Evolutionary conservation across 1,140 invertebrate species (phyloP), one percentile per base, ranked within the genome.

Genomic region (Drosophila burlai): DNA sequence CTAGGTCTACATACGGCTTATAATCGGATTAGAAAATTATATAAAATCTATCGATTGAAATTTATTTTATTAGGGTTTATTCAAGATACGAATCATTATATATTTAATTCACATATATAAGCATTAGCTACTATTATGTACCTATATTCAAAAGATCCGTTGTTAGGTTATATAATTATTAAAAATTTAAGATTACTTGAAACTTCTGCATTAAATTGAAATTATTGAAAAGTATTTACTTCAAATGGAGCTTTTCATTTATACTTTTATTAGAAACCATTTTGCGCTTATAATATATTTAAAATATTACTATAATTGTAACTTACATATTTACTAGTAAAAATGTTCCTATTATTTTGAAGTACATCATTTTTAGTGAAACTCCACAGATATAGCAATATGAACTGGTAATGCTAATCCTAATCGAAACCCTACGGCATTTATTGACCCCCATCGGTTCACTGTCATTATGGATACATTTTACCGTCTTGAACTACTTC

Each of bases 11-110:
- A 57, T 40, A 40, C 36, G 21, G 36, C 21, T 45, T 63, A 62
- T 26, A 62, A 31, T 58, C 34, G 24, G 50, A 58, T 29, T 58
- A 57, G 50, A 38, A 57, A 40, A 38, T 63, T 58, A 40, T 29
- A 40, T 40, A 29, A 38, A 57, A 40, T 55, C 8, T 24, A 13
- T 24, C 40, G 34, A 5, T 16, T 16, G 13, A 9, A 24, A 38
- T 55, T 24, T 55, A 55, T 55, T 38, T 38, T 55, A 24, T 55
- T 38, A 24, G 0, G 13, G 13, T 15, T 2, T 55, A 10, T 16
- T 5, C 21, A 16, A 0, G 52, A 55, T 36, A 36, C 6, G 6
- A 9, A 36, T 21, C 8, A 10, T 24, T 16, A 16, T 2, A 10
- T 16, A 21, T 36, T 36, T 21, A 54, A 15, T 10, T 15, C 24